Evolutionary conservation across 2,797 vertebrate genomes (phyloP), one percentile per base, ranked within the genome.

Genomic region (Phalanger gymnotis): DNA sequence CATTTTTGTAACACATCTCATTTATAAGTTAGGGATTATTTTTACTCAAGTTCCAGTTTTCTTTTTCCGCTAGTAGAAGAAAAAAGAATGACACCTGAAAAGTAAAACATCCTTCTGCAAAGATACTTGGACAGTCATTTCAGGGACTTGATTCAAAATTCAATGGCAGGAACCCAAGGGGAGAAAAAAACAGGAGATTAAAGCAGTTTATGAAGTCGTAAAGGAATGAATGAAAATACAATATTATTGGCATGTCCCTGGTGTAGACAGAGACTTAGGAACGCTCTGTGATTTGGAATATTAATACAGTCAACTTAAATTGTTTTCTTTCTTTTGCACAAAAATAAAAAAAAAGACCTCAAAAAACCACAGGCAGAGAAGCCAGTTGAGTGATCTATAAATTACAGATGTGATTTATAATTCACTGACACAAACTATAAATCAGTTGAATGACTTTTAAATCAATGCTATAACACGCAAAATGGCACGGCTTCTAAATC

Each of bases 381-480:
- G 51, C 57, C 96, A 94, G 0, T 66, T 90, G 57, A 28, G 31
- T 56, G 93, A 94, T 90, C 93, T 30, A 3, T 52, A 93, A 93
- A 94, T 91, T 54, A 57, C 5, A 91, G 34, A 30, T 53, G 40
- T 55, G 92, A 96, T 96, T 95, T 97, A 94, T 91, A 96, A 96
- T 93, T 95, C 94, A 54, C 91, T 93, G 94, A 93, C 96, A 58
- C 91, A 93, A 95, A n/a, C 58, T 34, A 87, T 98, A 95, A 54
- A 90, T 95, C 98, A 93, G 90, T 91, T 90, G 58, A 89, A 92
- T 93, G 95, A 87, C 93, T 95, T 89, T 96, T 16, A 94, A 96
- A 30, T 52, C 31, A 93, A 92, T 40, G 57, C 92, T 53, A 31
- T 22, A 93, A 73, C 54, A 25, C 19, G 53, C 47, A 81, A 93